Conservation (phyloP, 2,797 vertebrate genomes). For the Diceros bicornis region DNA sequence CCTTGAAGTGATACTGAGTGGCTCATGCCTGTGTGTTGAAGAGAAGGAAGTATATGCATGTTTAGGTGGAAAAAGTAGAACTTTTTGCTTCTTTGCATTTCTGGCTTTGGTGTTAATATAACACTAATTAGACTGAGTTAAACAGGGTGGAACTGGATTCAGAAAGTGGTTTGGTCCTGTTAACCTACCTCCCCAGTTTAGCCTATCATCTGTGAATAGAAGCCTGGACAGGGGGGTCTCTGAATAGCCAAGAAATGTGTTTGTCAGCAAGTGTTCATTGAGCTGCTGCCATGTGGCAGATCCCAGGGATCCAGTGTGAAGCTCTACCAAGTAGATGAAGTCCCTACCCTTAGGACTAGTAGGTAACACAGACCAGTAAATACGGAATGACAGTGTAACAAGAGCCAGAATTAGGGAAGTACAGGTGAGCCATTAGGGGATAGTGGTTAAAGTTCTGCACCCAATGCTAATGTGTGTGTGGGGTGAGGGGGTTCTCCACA, state of each 20-base stretch:
- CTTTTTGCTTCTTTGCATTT: background rate
- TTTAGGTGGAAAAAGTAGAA: conserved; percentile 12
- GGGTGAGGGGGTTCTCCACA: background rate
- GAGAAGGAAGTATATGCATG: background rate
- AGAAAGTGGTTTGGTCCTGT: conserved; percentile 4
- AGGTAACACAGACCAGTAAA: background rate
- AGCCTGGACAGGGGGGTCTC: background rate
- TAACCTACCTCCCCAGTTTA: background rate
- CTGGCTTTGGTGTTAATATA: conserved; percentile 37
- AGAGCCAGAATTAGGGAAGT: background rate
- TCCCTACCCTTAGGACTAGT: background rate
- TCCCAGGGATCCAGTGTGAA: background rate
- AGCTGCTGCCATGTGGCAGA: background rate
- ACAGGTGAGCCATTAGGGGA: background rate
- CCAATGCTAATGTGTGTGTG: background rate
- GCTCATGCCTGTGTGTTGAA: background rate
- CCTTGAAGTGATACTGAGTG: background rate
- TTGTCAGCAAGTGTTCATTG: background rate
- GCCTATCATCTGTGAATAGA: background rate
- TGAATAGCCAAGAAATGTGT: background rate
- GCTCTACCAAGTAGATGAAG: background rate
- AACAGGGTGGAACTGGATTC: conserved; percentile 40
- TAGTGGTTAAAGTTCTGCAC: background rate
- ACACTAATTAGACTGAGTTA: background rate
- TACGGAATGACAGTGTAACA: background rate